Evolutionary conservation across 2,797 vertebrate species (phyloP).

Genomic region (Pristis pectinata): DNA sequence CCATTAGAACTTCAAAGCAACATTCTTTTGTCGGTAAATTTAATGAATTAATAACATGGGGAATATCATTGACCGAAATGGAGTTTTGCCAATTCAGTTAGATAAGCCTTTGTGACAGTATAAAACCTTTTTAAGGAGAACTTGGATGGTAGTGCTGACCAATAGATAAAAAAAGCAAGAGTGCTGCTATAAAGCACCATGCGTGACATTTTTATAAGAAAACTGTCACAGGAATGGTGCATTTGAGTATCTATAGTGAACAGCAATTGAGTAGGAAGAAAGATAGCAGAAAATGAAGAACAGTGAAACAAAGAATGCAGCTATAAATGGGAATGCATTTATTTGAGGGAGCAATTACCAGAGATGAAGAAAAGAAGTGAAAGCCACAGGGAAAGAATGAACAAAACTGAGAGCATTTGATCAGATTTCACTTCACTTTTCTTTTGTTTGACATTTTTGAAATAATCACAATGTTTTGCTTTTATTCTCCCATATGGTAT

Average conservation of each 20-base stretch:
- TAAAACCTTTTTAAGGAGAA: background rate
- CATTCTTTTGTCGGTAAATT: background rate
- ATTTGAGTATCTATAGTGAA: background rate
- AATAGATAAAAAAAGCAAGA: background rate
- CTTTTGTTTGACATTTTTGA: background rate
- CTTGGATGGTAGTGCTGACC: background rate
- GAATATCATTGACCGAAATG: background rate
- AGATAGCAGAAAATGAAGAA: background rate
- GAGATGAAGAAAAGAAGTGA: background rate
- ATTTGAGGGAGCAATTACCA: background rate
- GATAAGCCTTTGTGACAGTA: background rate
- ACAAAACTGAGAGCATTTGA: background rate
- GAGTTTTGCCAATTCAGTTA: background rate
- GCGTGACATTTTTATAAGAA: background rate
- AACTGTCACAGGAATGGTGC: background rate
- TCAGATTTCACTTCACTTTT: background rate
- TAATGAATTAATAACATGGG: background rate
- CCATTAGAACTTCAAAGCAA: background rate
- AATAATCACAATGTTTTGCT: background rate
- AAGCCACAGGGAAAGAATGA: background rate
- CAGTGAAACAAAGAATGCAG: background rate
- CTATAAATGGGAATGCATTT: background rate
- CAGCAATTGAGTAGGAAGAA: background rate
- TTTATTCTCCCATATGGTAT: background rate
- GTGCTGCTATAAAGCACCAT: background rate